These are phyloP conservation scores for Dione vanillae DNA, from an alignment of 2,888 invertebrate genomes.

Conservation along the genomic window DNA sequence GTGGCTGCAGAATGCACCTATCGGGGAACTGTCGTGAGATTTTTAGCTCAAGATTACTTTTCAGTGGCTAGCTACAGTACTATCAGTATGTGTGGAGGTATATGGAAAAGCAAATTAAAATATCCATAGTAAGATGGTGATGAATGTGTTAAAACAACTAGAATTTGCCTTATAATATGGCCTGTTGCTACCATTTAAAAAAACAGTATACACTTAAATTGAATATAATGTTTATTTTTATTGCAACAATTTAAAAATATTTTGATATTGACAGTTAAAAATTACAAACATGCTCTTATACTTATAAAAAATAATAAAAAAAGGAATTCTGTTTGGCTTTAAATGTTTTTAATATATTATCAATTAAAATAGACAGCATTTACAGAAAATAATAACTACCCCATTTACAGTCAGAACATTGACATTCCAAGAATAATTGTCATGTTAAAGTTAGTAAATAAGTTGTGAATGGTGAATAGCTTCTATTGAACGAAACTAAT, in stretches of 20 bases:
- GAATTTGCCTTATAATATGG: neutral
- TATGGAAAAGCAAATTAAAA: neutral
- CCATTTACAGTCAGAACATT: neutral
- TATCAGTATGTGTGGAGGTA: neutral
- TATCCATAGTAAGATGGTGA: neutral
- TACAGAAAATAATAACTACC: neutral
- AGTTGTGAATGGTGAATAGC: neutral
- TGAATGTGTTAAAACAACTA: slow-evolving; percentile 10
- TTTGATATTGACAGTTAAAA: neutral
- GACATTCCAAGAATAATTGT: neutral
- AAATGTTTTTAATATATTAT: neutral
- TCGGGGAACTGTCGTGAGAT: slow-evolving; percentile 95
- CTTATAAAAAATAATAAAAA: neutral
- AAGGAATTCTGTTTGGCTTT: too few species aligned
- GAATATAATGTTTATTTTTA: neutral
- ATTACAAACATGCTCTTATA: neutral
- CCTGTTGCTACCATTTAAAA: neutral
- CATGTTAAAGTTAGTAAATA: neutral
- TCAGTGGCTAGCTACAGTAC: neutral
- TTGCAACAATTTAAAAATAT: neutral
- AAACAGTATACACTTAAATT: neutral
- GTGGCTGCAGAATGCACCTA: slow-evolving; percentile 98
- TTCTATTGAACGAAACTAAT: neutral
- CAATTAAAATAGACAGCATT: neutral
- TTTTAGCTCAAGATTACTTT: neutral